phyloP scores from a whole-genome alignment of 1,140 invertebrate species.

The Spodoptera litura region DNA sequence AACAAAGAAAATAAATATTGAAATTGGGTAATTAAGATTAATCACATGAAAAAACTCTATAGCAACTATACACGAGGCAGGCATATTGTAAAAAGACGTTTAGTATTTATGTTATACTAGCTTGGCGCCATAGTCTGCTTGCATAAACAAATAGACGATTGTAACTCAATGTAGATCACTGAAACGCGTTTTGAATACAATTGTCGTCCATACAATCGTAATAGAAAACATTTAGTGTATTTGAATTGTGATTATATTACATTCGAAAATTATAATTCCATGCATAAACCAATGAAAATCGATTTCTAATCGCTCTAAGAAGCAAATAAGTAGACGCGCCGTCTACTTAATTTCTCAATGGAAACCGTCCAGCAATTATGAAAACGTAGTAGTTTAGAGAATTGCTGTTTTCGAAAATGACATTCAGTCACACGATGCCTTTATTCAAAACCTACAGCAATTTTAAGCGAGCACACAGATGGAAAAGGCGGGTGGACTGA shows the following conservation, averaged over 20 bases:
- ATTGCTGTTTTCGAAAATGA: not conserved
- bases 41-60: slow-evolving; percentile 25
- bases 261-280: slow-evolving; percentile 7
- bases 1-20: slow-evolving; percentile 34
- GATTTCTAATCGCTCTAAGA: slow-evolving; percentile 8
- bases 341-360: slow-evolving; percentile 2
- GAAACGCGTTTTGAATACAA: slow-evolving; percentile 28
- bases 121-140: slow-evolving; percentile 25
- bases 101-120: slow-evolving; percentile 12
- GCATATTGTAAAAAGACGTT: slow-evolving; percentile 8
- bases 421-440: not conserved
- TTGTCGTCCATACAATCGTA: slow-evolving; percentile 9
- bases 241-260: slow-evolving; percentile 8
- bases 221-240: slow-evolving; percentile 11
- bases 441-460: too few species aligned
- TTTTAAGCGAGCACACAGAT: not conserved
- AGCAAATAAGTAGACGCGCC: not conserved
- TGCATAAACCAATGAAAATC: not conserved
- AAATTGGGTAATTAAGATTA: slow-evolving; percentile 38
- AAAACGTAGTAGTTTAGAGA: not conserved
- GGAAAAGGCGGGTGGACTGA: not conserved
- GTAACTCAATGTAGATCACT: slow-evolving; percentile 26
- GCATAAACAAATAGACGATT: slow-evolving; percentile 30
- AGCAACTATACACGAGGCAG: slow-evolving; percentile 10
- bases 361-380: not conserved